A percentile compares a stretch with the other conserved stretches of the same genome.
Conservation (phyloP, 1,140 invertebrate genomes). For the Psix sp. region DNA sequence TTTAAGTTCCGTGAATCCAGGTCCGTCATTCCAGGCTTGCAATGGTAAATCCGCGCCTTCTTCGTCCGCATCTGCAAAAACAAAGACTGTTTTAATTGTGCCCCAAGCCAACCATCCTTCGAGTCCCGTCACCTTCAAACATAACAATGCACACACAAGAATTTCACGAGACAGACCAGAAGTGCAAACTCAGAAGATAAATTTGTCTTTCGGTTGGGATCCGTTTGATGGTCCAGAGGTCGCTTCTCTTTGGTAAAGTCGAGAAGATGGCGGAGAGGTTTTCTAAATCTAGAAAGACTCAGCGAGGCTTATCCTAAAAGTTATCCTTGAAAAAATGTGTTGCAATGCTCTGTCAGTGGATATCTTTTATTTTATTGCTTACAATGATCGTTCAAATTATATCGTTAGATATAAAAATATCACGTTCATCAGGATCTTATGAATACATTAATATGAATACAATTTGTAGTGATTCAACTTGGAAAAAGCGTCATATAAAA, state of each 20-base stretch:
- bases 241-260: slow-evolving; percentile 13
- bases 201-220: slow-evolving; percentile 9
- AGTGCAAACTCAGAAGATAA: slow-evolving; percentile 22
- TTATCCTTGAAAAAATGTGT: slow-evolving; percentile 7
- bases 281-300: slow-evolving; percentile 7
- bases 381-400: no score
- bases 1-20: slow-evolving; percentile 67
- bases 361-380: slow-evolving; percentile 12
- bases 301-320: slow-evolving; percentile 7
- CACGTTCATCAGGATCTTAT: no score
- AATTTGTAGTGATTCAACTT: no score
- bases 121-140: slow-evolving; percentile 63
- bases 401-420: no score
- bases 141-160: slow-evolving; percentile 47
- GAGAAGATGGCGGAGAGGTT: slow-evolving; percentile 13
- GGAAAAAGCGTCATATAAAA: no score
- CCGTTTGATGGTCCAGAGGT: slow-evolving; percentile 6
- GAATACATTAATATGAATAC: no score
- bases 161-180: slow-evolving; percentile 22
- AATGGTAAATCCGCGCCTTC: slow-evolving; percentile 64
- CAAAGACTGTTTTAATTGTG: slow-evolving; percentile 61
- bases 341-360: not conserved
- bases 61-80: slow-evolving; percentile 56
- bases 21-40: slow-evolving; percentile 61
- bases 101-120: slow-evolving; percentile 59